A percentile compares a stretch with the other conserved stretches of the same genome.
These are phyloP conservation scores for Apamea monoglypha DNA, from an alignment of 2,888 invertebrate genomes.

Conservation along the genomic window DNA sequence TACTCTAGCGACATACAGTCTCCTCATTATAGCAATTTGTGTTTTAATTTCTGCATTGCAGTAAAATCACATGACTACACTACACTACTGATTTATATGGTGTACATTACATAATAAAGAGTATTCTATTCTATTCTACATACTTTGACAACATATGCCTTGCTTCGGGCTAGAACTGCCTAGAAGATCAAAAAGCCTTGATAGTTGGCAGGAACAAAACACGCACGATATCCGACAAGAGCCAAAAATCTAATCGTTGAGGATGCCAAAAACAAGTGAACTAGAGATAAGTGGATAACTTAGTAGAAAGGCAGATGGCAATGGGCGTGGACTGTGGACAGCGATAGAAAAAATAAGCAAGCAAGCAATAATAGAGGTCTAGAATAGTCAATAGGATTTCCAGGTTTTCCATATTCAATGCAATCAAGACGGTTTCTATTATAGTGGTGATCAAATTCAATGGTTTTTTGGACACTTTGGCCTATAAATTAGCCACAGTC, in stretches of 20 bases:
- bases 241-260: slow-evolving; percentile 40
- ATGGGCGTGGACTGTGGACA: background rate
- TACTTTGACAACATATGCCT: background rate
- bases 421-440: slow-evolving; percentile 2
- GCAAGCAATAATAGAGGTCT: too few relatives aligned
- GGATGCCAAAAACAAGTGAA: slow-evolving; percentile 49
- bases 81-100: background rate
- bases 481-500: background rate
- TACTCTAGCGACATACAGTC: slow-evolving; percentile 6
- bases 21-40: background rate
- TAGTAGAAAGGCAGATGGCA: slow-evolving; percentile 17
- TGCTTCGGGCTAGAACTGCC: background rate
- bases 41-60: background rate
- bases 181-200: slow-evolving; percentile 9
- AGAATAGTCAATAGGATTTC: background rate
- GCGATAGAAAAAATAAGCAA: background rate
- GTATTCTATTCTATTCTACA: background rate
- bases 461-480: background rate
- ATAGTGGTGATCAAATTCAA: background rate
- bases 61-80: background rate
- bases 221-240: slow-evolving; percentile 13
- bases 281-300: slow-evolving; percentile 39
- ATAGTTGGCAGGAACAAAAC: slow-evolving; percentile 26
- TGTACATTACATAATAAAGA: background rate
- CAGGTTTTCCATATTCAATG: background rate